Evolutionary conservation across 2,113 vertebrate genomes (phyloP).

Genomic region (Hymenochirus boettgeri): DNA sequence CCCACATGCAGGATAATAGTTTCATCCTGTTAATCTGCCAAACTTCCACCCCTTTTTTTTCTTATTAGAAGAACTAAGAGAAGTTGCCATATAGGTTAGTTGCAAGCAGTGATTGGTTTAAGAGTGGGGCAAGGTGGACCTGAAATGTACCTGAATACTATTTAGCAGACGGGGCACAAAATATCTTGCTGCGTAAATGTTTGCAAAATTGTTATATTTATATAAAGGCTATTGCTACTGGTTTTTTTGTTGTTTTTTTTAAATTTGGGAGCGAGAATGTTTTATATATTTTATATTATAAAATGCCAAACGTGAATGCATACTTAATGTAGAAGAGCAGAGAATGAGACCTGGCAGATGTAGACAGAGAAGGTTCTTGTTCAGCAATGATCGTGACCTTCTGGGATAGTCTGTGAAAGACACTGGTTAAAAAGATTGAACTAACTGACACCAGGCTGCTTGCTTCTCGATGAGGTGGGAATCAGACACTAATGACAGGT

Average conservation of each 20-base stretch:
- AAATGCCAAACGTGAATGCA: constrained; percentile 33
- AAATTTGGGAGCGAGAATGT: no score
- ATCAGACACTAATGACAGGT: constrained; percentile 46
- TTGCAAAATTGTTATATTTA: no score
- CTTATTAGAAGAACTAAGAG: constrained; percentile 45
- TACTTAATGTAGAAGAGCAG: not conserved
- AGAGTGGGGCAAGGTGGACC: no score
- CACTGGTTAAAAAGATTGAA: constrained; percentile 26
- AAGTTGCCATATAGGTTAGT: constrained; percentile 41
- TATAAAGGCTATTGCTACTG: no score
- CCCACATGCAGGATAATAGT: not conserved
- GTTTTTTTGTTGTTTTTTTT: no score
- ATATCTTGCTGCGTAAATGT: no score
- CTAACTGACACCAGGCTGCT: constrained; percentile 26
- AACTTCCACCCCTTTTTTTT: not conserved
- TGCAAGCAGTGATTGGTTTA: no score
- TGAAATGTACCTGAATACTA: no score
- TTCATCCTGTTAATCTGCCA: constrained; percentile 44
- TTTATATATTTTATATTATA: no score
- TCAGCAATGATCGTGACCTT: not conserved
- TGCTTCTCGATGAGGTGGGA: constrained; percentile 15
- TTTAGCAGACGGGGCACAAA: no score
- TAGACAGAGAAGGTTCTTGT: constrained; percentile 9
- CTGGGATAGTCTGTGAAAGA: constrained; percentile 1
- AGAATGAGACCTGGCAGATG: not conserved